A percentile compares a stretch with the other conserved stretches of the same genome.
These are phyloP conservation scores for Helicoverpa zea DNA, from an alignment of 1,140 invertebrate genomes.

Conservation along the genomic window DNA sequence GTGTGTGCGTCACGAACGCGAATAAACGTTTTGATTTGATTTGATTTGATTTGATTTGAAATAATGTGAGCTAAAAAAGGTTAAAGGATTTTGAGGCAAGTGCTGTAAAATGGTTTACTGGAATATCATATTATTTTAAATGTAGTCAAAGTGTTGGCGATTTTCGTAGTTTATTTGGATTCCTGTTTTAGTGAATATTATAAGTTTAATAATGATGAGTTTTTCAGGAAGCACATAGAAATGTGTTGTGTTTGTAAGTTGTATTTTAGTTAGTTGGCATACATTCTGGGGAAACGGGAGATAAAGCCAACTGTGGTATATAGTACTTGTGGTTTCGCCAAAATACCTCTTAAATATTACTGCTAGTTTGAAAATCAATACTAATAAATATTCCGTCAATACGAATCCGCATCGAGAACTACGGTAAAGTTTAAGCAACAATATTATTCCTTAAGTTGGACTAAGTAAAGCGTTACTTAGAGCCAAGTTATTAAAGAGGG, in stretches of 20 bases:
- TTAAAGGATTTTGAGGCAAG: neutral
- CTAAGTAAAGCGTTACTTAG: neutral
- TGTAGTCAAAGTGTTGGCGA: neutral
- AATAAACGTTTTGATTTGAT: too few relatives aligned
- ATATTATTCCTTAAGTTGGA: constrained; percentile 20
- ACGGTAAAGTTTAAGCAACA: constrained; percentile 14
- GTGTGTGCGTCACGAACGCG: too few relatives aligned
- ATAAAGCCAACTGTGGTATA: too few relatives aligned
- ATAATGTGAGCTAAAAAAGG: neutral
- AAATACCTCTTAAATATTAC: neutral
- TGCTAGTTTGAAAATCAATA: neutral
- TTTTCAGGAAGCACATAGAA: too few relatives aligned
- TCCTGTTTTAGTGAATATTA: too few relatives aligned
- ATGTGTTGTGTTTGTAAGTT: too few relatives aligned
- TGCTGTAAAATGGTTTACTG: neutral
- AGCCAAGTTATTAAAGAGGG: neutral
- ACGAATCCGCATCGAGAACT: neutral
- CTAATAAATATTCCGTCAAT: constrained; percentile 10
- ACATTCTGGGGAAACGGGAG: too few relatives aligned
- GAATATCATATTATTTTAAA: neutral
- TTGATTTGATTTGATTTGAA: too few relatives aligned
- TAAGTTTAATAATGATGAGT: too few relatives aligned
- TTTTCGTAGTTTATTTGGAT: neutral
- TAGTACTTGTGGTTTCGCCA: too few relatives aligned
- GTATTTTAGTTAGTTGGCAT: too few relatives aligned